Conservation (phyloP, 2,888 invertebrate species). For the Acrocera orbiculus region DNA sequence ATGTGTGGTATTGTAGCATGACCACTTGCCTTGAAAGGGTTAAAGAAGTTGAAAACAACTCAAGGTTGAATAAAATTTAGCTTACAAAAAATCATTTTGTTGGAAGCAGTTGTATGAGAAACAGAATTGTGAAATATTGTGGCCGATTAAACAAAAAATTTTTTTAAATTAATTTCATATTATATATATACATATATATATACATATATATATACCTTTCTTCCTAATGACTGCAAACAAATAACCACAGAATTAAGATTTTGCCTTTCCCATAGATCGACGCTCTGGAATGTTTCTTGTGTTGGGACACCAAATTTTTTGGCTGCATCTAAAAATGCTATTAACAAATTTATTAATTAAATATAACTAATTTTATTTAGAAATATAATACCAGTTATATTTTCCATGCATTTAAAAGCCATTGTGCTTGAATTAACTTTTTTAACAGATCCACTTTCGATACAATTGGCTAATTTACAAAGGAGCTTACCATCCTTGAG, state of each 20-base stretch:
- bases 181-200: too few species aligned
- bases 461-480: constrained; percentile 75
- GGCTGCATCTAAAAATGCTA: constrained; percentile 68
- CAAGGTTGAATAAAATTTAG: too few species aligned
- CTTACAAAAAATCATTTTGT: too few species aligned
- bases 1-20: too few species aligned
- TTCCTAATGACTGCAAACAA: constrained; percentile 82
- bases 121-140: too few species aligned
- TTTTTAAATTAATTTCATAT: too few species aligned
- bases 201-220: constrained; percentile 85
- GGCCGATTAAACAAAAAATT: too few species aligned
- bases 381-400: constrained; percentile 49
- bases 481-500: constrained; percentile 80
- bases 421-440: constrained; percentile 80
- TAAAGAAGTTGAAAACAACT: too few species aligned
- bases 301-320: constrained; percentile 77
- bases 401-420: constrained; percentile 98
- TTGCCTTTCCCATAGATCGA: constrained; percentile 91
- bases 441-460: constrained; percentile 74
- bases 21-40: too few species aligned
- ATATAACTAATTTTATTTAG: neutral
- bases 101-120: too few species aligned
- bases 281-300: constrained; percentile 92
- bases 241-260: constrained; percentile 93
- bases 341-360: constrained; percentile 4